These are phyloP conservation scores for Plutella xylostella DNA, from an alignment of 2,888 invertebrate genomes.

Conservation along the genomic window DNA sequence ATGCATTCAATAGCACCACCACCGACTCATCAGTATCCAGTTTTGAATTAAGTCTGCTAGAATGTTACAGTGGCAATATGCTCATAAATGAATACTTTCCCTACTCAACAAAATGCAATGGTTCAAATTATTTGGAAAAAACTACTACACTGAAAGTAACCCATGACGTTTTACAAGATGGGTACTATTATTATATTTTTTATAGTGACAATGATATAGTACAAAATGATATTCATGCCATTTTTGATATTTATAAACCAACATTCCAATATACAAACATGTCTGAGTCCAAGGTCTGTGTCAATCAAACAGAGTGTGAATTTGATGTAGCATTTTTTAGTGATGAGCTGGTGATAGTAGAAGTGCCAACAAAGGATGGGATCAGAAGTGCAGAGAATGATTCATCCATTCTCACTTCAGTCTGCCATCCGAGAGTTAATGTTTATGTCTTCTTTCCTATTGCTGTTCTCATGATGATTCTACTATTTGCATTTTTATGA, in stretches of 20 bases:
- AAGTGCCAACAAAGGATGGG: conserved; percentile 85
- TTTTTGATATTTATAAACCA: conserved; percentile 88
- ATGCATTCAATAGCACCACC: conserved; percentile 70
- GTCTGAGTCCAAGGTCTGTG: conserved; percentile 74
- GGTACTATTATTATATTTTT: conserved; percentile 91
- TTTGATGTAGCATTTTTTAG: conserved; percentile 80
- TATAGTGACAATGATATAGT: conserved; percentile 88
- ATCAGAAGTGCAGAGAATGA: conserved; percentile 82
- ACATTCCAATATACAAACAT: conserved; percentile 82
- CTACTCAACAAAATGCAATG: conserved; percentile 75
- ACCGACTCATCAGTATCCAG: conserved; percentile 81
- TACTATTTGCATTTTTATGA: conserved; percentile 86
- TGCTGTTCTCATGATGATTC: conserved; percentile 78
- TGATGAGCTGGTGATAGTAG: conserved; percentile 84
- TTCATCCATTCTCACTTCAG: conserved; percentile 77
- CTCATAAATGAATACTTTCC: conserved; percentile 79
- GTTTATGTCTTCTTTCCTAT: conserved; percentile 86
- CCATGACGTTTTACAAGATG: conserved; percentile 80
- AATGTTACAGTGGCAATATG: conserved; percentile 82
- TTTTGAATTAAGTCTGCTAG: conserved; percentile 81
- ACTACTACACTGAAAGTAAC: conserved; percentile 74
- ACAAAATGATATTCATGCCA: conserved; percentile 83
- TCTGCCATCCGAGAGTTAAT: conserved; percentile 83
- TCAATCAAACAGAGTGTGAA: conserved; percentile 82
- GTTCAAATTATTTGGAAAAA: conserved; percentile 76